Conservation (phyloP, 2,888 invertebrate species). For the Eupithecia pulchellata region DNA sequence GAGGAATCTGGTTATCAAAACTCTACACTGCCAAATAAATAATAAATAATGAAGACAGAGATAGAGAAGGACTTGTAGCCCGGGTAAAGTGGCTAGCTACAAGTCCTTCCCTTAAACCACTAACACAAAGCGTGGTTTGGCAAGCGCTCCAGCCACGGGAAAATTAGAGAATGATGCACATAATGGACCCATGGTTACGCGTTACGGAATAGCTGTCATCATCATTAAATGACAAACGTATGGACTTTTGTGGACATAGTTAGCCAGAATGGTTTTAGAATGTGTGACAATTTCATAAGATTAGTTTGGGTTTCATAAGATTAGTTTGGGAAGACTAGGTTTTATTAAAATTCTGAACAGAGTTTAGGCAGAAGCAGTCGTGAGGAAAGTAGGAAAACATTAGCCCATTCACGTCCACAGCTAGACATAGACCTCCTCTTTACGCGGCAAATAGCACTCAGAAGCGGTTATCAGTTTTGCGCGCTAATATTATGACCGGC, state of each 20-base stretch:
- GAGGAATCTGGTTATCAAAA: no score
- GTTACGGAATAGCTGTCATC: constrained; percentile 24
- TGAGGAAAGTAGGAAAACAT: not conserved
- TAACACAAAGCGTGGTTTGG: constrained; percentile 58
- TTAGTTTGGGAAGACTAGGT: not conserved
- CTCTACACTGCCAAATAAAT: no score
- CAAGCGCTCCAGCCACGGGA: constrained; percentile 60
- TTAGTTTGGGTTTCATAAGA: not conserved
- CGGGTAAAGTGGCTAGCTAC: not conserved
- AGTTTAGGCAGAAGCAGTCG: not conserved
- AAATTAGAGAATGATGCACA: constrained; percentile 62
- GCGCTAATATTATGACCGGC: not conserved
- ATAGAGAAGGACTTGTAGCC: no score
- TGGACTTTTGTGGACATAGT: not conserved
- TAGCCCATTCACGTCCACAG: not conserved
- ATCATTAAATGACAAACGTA: constrained; percentile 31
- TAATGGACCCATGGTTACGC: constrained; percentile 47
- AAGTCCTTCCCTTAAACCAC: constrained; percentile 35
- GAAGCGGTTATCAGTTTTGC: not conserved
- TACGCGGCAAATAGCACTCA: no score
- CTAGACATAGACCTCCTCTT: not conserved
- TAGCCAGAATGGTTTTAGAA: not conserved
- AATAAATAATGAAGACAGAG: no score
- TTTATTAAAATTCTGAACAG: not conserved
- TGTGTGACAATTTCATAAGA: not conserved